A percentile compares a stretch with the other conserved stretches of the same genome.
Evolutionary conservation across 1,140 invertebrate genomes (phyloP).

Genomic region (Rhagoletis zephyria): DNA sequence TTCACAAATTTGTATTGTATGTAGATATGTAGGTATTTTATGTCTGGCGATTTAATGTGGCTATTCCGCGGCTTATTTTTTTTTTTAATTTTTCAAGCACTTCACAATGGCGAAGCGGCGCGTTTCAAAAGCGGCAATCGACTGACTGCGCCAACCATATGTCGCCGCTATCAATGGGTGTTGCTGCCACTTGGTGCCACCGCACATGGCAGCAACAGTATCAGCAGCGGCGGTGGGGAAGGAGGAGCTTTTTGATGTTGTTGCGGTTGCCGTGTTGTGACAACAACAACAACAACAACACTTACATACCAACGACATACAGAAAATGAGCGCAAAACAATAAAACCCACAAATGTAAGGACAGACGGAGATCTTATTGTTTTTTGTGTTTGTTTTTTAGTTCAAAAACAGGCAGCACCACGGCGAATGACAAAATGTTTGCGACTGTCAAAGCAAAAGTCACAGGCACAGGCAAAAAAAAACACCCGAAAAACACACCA

Average conservation of each 20-base stretch:
- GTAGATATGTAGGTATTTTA: no score
- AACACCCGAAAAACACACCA: neutral
- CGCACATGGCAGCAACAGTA: neutral
- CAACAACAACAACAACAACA: slow-evolving; percentile 37
- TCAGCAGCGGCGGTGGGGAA: neutral
- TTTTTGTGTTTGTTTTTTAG: neutral
- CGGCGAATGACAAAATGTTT: slow-evolving; percentile 43
- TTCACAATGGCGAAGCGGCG: slow-evolving; percentile 23
- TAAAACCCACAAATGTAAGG: slow-evolving; percentile 30
- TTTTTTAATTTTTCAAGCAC: neutral
- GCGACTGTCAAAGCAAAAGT: neutral
- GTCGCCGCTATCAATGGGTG: slow-evolving; percentile 44
- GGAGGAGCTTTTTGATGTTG: neutral
- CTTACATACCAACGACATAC: neutral
- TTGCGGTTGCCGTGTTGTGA: neutral
- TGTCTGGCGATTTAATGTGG: neutral
- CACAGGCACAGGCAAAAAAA: neutral
- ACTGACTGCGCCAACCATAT: slow-evolving; percentile 26
- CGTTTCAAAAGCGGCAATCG: slow-evolving; percentile 41
- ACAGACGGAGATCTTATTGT: neutral
- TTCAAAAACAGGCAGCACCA: neutral
- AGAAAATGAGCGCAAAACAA: slow-evolving; percentile 38
- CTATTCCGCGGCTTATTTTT: slow-evolving; percentile 9
- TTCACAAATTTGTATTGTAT: neutral
- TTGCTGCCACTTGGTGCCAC: slow-evolving; percentile 37